Percentiles rank a stretch among this genome's conserved stretches.
These are phyloP conservation scores for Mamestra brassicae DNA, from an alignment of 2,888 invertebrate species.

Conservation along the genomic window DNA sequence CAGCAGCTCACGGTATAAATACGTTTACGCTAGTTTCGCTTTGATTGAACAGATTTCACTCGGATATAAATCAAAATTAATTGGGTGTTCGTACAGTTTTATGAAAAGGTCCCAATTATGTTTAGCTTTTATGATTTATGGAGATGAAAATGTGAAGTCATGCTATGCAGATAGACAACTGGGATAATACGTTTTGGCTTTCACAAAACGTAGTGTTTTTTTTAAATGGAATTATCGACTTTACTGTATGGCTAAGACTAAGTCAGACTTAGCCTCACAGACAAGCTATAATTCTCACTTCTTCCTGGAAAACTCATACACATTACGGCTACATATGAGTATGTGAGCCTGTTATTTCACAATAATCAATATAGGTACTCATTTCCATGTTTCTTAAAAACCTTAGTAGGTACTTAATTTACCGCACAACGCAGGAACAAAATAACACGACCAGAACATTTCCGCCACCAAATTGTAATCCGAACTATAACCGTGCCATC, in stretches of 20 bases:
- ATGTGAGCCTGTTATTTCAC: too few relatives aligned
- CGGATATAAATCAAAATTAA: constrained; percentile 59
- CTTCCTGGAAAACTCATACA: too few relatives aligned
- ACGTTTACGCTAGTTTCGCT: constrained; percentile 71
- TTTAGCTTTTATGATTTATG: constrained; percentile 31
- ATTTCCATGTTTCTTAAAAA: too few relatives aligned
- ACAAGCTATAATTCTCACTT: too few relatives aligned
- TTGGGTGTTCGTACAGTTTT: constrained; percentile 44
- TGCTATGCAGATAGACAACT: neutral
- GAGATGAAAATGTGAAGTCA: constrained; percentile 28
- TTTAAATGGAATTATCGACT: neutral
- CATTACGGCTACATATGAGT: too few relatives aligned
- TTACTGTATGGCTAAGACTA: neutral
- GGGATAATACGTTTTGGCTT: neutral
- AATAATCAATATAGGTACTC: too few relatives aligned
- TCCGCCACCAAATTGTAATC: neutral
- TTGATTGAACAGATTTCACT: constrained; percentile 67
- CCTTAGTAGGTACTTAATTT: neutral
- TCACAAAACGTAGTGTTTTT: neutral
- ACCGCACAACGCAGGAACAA: neutral
- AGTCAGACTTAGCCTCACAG: too few relatives aligned
- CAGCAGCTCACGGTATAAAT: constrained; percentile 73
- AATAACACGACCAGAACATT: neutral
- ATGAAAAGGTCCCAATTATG: constrained; percentile 29
- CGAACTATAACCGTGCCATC: constrained; percentile 9